Evolutionary conservation across 1,140 invertebrate genomes (phyloP).

Genomic region (Apis cerana): DNA sequence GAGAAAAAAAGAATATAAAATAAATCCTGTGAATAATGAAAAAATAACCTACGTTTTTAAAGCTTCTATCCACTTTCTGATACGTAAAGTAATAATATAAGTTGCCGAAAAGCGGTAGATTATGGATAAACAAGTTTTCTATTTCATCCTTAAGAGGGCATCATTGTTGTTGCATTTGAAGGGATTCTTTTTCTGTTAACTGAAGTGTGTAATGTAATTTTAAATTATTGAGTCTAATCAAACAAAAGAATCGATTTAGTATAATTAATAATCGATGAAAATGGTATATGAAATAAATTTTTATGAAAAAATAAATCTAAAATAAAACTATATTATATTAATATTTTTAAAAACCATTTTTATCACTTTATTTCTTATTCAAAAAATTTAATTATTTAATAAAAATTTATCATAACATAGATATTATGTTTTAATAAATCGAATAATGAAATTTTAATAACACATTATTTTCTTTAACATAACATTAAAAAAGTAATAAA

Average conservation of each 20-base stretch:
- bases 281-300: no score
- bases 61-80: not conserved
- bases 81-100: not conserved
- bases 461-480: not conserved
- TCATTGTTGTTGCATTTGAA: not conserved
- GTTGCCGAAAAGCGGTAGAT: slow-evolving; percentile 8
- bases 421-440: no score
- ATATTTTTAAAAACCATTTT: not conserved
- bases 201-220: not conserved
- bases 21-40: no score
- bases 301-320: not conserved
- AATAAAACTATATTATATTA: not conserved
- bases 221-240: not conserved
- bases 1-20: not conserved
- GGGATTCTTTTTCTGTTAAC: not conserved
- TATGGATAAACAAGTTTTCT: not conserved
- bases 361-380: not conserved
- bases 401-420: not conserved
- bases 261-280: no score
- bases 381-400: not conserved
- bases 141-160: not conserved
- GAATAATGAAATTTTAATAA: not conserved
- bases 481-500: no score
- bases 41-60: slow-evolving; percentile 28
- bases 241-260: no score